These are phyloP conservation scores for Ernsta delagoae DNA, from an alignment of 2,888 invertebrate species.

Conservation along the genomic window DNA sequence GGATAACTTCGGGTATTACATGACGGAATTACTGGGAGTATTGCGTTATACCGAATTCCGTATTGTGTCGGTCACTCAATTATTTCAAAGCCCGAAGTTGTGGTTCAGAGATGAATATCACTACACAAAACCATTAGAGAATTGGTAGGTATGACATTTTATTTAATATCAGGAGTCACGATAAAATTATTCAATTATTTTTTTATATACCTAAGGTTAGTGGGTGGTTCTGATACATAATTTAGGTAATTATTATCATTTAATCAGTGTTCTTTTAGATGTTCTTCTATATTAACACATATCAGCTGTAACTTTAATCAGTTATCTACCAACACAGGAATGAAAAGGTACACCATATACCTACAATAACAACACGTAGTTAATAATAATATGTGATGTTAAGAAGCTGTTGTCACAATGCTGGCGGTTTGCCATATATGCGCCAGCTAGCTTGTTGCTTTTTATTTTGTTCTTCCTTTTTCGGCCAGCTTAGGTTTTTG, in stretches of 20 bases:
- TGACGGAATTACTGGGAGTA: slow-evolving; percentile 17
- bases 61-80: slow-evolving; percentile 17
- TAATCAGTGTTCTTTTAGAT: no score
- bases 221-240: no score
- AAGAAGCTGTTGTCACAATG: background rate
- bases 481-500: background rate
- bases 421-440: slow-evolving; percentile 5
- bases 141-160: background rate
- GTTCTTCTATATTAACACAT: no score
- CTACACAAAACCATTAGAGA: background rate
- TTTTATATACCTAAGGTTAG: no score
- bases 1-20: slow-evolving; percentile 15
- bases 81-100: slow-evolving; percentile 13
- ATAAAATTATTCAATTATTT: background rate
- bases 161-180: background rate
- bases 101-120: slow-evolving; percentile 1
- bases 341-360: no score
- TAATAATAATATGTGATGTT: no score
- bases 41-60: slow-evolving; percentile 13
- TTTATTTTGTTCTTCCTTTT: background rate
- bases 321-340: no score
- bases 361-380: no score
- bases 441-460: slow-evolving; percentile 8
- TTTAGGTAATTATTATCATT: no score
- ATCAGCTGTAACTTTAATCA: no score